Conservation (phyloP, 2,797 vertebrate species). For the Hyperoplus lanceolatus region DNA sequence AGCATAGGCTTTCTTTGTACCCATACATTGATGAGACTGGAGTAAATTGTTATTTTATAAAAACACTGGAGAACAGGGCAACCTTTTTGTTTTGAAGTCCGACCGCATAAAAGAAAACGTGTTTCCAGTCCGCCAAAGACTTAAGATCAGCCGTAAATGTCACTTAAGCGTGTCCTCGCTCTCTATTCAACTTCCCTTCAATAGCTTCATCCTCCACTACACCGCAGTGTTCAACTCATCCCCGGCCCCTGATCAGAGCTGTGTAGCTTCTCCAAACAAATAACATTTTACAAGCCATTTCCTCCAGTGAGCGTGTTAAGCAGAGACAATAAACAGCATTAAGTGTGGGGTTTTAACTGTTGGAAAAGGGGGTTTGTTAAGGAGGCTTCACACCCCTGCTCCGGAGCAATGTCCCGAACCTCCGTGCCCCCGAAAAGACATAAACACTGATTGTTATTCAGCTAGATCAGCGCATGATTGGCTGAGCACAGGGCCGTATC, state of each 20-base stretch:
- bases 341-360: conserved; percentile 67
- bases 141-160: conserved; percentile 30
- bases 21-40: conserved; percentile 33
- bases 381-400: conserved; percentile 47
- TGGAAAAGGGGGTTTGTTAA: conserved; percentile 22
- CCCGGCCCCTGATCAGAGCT: conserved; percentile 38
- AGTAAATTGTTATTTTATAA: conserved; percentile 59
- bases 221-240: conserved; percentile 12
- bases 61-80: conserved; percentile 45
- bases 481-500: conserved; percentile 65
- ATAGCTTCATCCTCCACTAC: conserved; percentile 11
- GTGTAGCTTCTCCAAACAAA: conserved; percentile 77
- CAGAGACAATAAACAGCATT: conserved; percentile 80
- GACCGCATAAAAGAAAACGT: conserved; percentile 43
- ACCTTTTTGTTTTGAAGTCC: conserved; percentile 58
- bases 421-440: conserved; percentile 48
- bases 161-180: neutral
- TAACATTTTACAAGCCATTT: conserved; percentile 78
- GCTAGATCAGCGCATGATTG: conserved; percentile 65
- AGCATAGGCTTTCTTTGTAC: conserved; percentile 47
- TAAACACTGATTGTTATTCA: conserved; percentile 83
- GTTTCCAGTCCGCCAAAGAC: conserved; percentile 26
- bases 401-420: conserved; percentile 42
- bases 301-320: conserved; percentile 59
- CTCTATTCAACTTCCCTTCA: neutral